phyloP scores from a whole-genome alignment of 1,140 invertebrate genomes.

The Cecropterus lyciades region DNA sequence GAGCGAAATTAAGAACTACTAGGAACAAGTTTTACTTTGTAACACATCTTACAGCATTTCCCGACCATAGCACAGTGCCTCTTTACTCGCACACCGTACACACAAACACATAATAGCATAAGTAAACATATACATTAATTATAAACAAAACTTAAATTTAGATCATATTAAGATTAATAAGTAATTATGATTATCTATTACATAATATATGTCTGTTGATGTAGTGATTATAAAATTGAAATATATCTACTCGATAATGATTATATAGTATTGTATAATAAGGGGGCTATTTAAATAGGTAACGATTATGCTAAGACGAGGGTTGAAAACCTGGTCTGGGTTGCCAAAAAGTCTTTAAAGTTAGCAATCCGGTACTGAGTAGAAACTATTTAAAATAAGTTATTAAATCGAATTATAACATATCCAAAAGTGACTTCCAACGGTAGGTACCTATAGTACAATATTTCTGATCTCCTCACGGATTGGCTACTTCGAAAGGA shows the following conservation, averaged over 20 bases:
- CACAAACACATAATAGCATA: too few relatives aligned
- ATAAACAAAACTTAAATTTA: too few relatives aligned
- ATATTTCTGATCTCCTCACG: slow-evolving; percentile 5
- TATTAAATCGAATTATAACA: slow-evolving; percentile 3
- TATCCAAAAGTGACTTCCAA: slow-evolving; percentile 24
- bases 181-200: slow-evolving; percentile 9
- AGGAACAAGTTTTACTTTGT: too few relatives aligned
- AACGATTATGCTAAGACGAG: slow-evolving; percentile 12
- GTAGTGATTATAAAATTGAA: slow-evolving; percentile 21
- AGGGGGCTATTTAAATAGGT: slow-evolving; percentile 1
- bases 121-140: too few relatives aligned
- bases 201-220: slow-evolving; percentile 23
- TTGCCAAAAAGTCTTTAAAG: not conserved
- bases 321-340: slow-evolving; percentile 11
- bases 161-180: too few relatives aligned
- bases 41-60: too few relatives aligned
- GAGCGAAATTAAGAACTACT: too few relatives aligned
- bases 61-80: too few relatives aligned
- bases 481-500: slow-evolving; percentile 38
- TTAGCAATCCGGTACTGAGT: not conserved
- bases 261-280: slow-evolving; percentile 18
- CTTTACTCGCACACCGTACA: too few relatives aligned
- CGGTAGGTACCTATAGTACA: slow-evolving; percentile 22
- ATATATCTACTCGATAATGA: slow-evolving; percentile 13
- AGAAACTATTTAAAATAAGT: slow-evolving; percentile 2